These are phyloP conservation scores for Mormyrops boulengeri DNA, from an alignment of 2,797 vertebrate genomes.

Conservation along the genomic window DNA sequence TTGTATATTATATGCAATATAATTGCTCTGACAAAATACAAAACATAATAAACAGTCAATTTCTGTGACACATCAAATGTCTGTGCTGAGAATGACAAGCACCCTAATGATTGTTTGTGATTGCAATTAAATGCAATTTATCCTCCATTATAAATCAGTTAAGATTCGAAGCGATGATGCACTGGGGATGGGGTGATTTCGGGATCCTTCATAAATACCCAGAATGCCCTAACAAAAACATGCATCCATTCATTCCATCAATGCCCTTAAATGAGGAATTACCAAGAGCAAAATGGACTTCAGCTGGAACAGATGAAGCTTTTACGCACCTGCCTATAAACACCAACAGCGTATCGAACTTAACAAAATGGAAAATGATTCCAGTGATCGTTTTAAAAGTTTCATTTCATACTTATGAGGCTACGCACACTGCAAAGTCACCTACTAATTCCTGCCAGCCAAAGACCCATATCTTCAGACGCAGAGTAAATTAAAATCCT, in stretches of 20 bases:
- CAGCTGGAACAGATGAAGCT: background rate
- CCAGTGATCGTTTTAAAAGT: background rate
- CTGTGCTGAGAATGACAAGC: background rate
- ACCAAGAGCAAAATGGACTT: background rate
- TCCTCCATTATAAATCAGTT: background rate
- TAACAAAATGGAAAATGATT: background rate
- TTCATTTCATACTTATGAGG: background rate
- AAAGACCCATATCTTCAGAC: background rate
- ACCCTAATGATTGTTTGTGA: constrained; percentile 1
- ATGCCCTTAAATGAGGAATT: background rate
- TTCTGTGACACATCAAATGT: background rate
- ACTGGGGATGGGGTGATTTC: background rate
- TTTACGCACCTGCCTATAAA: background rate
- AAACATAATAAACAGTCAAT: background rate
- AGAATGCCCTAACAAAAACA: background rate
- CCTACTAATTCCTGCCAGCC: background rate
- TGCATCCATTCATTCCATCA: constrained; percentile 4
- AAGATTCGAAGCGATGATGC: background rate
- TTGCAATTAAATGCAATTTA: constrained; percentile 10
- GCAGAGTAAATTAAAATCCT: background rate
- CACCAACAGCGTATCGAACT: background rate
- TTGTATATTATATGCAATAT: background rate
- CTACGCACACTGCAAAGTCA: background rate
- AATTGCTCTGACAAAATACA: background rate
- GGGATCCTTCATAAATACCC: background rate